Base-by-base conservation (phyloP, 1,140 invertebrate genomes). In the Solenopsis fugax region DNA sequence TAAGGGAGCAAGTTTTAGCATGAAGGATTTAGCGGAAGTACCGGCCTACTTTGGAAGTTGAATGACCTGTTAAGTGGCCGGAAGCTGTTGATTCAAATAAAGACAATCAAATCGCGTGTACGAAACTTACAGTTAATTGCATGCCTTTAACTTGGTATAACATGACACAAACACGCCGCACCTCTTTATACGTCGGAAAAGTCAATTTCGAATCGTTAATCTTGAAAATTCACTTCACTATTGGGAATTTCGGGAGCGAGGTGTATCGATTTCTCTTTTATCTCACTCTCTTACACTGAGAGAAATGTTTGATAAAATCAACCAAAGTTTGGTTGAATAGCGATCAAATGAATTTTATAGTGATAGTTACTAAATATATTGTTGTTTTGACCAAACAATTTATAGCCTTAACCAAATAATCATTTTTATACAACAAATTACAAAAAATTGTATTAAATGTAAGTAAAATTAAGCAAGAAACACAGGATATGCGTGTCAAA, bases 1-100 rank as follows among this genome's bases (percentile, higher is more conserved):
- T 81, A 45, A 81, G 24, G 7, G 29, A 45, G 34, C 21, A 72
- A 81, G 37, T 81, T 81, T 81, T 45, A 71, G 24, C 34, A 72
- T 16, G 50, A 81, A 81, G 65, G 48, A 21, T 65, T n/a, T n/a
- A 78, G 52, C 34, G 48, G 21, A 58, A 81, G 50, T 48, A 13
- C n/a, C 48, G 34, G 21, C 64, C 34, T 41, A 71, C 50, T 81
- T 56, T 2, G n/a, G 16, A 45, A 56, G 34, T 81, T 71, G 34
- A 54, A 80, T 24, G 77, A 58, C 50, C 21, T 54, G 29, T 37
- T 52, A 71, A 71, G 13, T n/a, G 10, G 13, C 34, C 48, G 62
- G 45, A 67, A 69, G 13, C 37, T 54, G 9, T 29, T 37, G 0
- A 24, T 13, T 65, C 29, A 65, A 50, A 65, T 29, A 7, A 64